These are phyloP conservation scores for Rhabdomys pumilio DNA, from an alignment of 2,797 vertebrate genomes.

Conservation along the genomic window DNA sequence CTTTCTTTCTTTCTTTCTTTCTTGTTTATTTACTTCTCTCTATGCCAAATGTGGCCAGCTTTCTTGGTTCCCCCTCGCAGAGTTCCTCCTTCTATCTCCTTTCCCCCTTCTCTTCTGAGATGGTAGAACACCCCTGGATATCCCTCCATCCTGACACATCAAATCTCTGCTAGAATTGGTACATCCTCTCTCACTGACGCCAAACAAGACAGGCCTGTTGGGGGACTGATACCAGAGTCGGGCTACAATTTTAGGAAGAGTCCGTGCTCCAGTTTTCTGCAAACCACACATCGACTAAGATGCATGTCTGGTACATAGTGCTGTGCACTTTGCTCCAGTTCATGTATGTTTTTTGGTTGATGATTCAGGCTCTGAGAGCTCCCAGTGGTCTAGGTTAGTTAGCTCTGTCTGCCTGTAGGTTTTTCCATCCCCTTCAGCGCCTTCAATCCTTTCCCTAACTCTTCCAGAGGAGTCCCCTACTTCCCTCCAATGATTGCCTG, in stretches of 20 bases:
- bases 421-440: not conserved
- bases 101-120: not conserved
- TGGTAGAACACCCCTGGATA: not conserved
- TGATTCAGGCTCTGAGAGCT: not conserved
- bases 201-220: not conserved
- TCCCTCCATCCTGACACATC: not conserved
- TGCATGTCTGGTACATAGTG: not conserved
- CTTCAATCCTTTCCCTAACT: not conserved
- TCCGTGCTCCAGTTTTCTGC: too few relatives aligned
- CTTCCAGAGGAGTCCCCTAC: not conserved
- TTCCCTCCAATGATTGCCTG: not conserved
- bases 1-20: too few relatives aligned
- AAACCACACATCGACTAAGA: too few relatives aligned
- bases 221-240: not conserved
- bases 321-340: not conserved
- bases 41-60: not conserved
- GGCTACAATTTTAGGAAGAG: not conserved
- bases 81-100: not conserved
- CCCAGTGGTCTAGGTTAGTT: not conserved
- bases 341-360: not conserved
- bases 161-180: not conserved
- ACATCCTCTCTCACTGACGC: not conserved
- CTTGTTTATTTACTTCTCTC: too few relatives aligned
- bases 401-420: not conserved
- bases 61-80: not conserved